These are phyloP conservation scores for Eretmocerus hayati DNA, from an alignment of 2,888 invertebrate species.

Conservation along the genomic window DNA sequence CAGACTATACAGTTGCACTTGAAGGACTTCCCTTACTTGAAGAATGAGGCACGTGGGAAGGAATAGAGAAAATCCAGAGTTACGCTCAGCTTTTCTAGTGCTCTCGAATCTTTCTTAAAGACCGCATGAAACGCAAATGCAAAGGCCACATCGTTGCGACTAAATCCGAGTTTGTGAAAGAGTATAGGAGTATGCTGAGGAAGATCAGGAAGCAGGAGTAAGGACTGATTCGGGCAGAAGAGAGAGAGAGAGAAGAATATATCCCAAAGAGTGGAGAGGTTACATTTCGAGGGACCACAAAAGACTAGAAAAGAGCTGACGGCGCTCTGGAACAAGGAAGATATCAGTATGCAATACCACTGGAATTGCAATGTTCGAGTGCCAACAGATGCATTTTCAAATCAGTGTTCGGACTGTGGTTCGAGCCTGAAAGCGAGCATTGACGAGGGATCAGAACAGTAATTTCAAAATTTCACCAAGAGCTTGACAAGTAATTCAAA, in stretches of 20 bases:
- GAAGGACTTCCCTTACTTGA: background rate
- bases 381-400: conserved; percentile 6
- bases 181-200: conserved; percentile 8
- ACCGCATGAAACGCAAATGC: background rate
- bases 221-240: background rate
- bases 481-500: too few relatives aligned
- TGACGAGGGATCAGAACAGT: background rate
- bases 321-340: background rate
- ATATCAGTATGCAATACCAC: conserved; percentile 7
- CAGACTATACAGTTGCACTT: background rate
- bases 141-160: background rate
- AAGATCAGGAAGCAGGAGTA: background rate
- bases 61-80: background rate
- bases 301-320: conserved; percentile 7
- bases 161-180: conserved; percentile 1
- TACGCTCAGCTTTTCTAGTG: background rate
- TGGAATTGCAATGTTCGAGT: background rate
- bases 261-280: too few relatives aligned
- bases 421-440: background rate
- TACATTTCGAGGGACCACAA: background rate
- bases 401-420: too few relatives aligned
- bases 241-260: background rate
- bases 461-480: background rate
- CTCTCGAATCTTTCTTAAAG: background rate
- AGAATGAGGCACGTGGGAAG: too few relatives aligned